Conservation (phyloP, 2,113 vertebrate species). For the Melanerpes formicivorus region DNA sequence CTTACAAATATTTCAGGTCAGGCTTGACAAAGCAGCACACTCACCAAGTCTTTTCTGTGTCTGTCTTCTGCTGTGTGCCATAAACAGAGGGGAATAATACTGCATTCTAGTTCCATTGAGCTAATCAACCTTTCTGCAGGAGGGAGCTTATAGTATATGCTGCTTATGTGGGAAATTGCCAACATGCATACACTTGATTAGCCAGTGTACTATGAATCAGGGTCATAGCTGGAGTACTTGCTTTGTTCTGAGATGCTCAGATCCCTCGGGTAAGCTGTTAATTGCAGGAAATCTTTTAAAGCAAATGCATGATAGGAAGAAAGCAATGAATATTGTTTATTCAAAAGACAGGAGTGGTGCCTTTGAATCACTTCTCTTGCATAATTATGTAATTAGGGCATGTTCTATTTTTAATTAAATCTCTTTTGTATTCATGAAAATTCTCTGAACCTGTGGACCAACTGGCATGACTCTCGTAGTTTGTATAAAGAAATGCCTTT, state of each 20-base stretch:
- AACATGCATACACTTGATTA: slow-evolving; percentile 19
- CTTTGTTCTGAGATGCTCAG: slow-evolving; percentile 52
- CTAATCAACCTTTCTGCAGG: slow-evolving; percentile 27
- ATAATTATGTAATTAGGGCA: slow-evolving; percentile 62
- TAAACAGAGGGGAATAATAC: neutral
- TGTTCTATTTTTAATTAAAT: slow-evolving; percentile 67
- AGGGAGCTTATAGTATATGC: neutral
- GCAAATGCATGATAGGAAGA: slow-evolving; percentile 54
- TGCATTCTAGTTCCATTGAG: neutral
- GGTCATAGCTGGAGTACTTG: slow-evolving; percentile 50
- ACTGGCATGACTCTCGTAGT: neutral
- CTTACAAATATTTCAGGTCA: neutral
- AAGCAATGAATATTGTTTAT: slow-evolving; percentile 65
- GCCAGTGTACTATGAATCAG: slow-evolving; percentile 31
- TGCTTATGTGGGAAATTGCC: slow-evolving; percentile 39
- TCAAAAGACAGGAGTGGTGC: slow-evolving; percentile 50
- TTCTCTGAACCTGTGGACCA: slow-evolving; percentile 24
- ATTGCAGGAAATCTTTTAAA: slow-evolving; percentile 63
- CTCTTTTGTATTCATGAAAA: slow-evolving; percentile 56
- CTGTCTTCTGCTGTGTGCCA: neutral
- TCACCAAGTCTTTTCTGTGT: neutral
- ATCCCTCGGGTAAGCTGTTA: slow-evolving; percentile 39
- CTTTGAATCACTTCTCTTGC: slow-evolving; percentile 53
- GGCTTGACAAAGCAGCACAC: neutral
- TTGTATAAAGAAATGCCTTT: slow-evolving; percentile 15